Evolutionary conservation across 2,797 vertebrate genomes (phyloP), one percentile per base, ranked within the genome.

Genomic region (Microctenopoma lineatum): DNA sequence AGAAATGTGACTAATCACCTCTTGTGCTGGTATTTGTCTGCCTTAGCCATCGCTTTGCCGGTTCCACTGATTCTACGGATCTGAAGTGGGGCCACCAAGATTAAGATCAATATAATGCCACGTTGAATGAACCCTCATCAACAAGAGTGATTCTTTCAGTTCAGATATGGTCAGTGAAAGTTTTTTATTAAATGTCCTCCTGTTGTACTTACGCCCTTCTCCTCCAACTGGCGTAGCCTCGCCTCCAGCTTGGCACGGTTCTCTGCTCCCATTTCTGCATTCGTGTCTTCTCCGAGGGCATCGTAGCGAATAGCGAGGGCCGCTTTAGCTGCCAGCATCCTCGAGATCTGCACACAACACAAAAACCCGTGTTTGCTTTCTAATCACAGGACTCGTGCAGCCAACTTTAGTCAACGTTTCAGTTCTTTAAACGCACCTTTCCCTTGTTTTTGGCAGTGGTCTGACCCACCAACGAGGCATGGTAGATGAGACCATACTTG

Each of bases 401-500:
- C 16, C 3, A 8, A 16, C 16, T n/a, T 45, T 45, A 11, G 9
- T 32, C 7, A 13, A 7, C 5, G 7, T 32, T 5, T 0, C 0
- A 0, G 16, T 9, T 7, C 2, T 15, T 48, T 16, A 39, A 45
- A 39, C 93, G 83, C 60, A 98, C 97, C 94, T 99, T 99, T 87
- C 98, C 98, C 92, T 99, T 99, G 80, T 99, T 98, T 91, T 99
- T 99, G 27, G 96, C 92, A 18, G 95, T 92, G 5, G 95, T 96
- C 91, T 99, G 98, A n/a, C 98, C 98, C 80, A 99, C 97, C 0
- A 99, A 88, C 1, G 98, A 99, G 38, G 98, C 97, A 26, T 99
- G 98, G 91, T 99, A 99, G 78, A 99, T 98, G 27, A 99, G 96
- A 64, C 98, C 98, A 16, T 99, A 99, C 76, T 99, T 99, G 21